phyloP scores from a whole-genome alignment of 2,797 vertebrate genomes.

The Lacerta agilis region DNA sequence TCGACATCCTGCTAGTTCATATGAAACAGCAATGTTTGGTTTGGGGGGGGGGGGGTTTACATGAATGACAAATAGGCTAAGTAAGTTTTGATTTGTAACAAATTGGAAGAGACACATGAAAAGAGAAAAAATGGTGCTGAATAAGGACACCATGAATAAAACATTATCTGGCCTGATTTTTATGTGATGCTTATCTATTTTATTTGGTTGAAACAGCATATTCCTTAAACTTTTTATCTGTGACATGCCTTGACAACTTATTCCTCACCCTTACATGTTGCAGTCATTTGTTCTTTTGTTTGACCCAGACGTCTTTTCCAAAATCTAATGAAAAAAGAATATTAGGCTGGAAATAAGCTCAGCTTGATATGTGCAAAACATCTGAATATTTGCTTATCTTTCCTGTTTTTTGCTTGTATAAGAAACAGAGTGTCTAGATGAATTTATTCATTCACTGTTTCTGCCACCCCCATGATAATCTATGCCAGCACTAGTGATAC shows the following conservation, averaged over 20 bases:
- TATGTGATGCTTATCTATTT: constrained; percentile 16
- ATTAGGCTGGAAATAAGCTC: neutral
- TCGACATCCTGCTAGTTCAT: neutral
- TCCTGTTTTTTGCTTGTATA: neutral
- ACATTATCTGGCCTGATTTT: constrained; percentile 14
- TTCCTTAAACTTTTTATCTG: constrained; percentile 20
- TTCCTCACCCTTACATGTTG: neutral
- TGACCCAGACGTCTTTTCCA: neutral
- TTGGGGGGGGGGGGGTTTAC: neutral
- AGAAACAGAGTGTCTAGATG: neutral
- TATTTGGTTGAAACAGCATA: constrained; percentile 33
- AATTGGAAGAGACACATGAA: constrained; percentile 33
- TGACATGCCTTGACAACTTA: neutral
- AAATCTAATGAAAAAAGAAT: neutral
- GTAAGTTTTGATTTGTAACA: constrained; percentile 29
- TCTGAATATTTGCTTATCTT: neutral
- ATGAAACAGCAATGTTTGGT: neutral
- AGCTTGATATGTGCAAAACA: neutral
- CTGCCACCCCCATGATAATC: neutral
- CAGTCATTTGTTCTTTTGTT: constrained; percentile 5
- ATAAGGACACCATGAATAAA: constrained; percentile 53
- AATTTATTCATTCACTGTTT: neutral
- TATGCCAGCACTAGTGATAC: neutral
- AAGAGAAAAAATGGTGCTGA: constrained; percentile 21
- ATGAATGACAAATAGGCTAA: constrained; percentile 20